Base-by-base conservation (phyloP, 1,140 invertebrate species). In the Drosophila aff. region DNA sequence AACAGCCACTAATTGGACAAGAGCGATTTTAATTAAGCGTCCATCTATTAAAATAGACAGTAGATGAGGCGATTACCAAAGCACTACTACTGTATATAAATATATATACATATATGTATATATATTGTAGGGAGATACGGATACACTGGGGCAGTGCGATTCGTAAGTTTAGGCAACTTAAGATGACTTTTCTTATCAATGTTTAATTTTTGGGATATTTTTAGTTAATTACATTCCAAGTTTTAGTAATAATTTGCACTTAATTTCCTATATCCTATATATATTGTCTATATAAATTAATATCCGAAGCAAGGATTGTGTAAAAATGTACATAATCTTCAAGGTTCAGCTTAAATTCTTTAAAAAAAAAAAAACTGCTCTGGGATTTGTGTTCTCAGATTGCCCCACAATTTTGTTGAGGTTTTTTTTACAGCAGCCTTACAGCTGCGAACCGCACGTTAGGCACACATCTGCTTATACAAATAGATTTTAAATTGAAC, bases 11-110 rank as follows among this genome's bases (percentile, higher is more conserved):
- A 81, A 81, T 81, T 81, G 64, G 62, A 75, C 64, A 46, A 59
- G 62, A 80, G 64, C 63, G 69, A 47, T 80, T 75, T 55, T 81
- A 81, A 81, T 81, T 81, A 71, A 63, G 55, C 72, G 58, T 33
- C 58, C 43, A 76, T 65, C 50, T 76, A 76, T 69, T 80, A 52
- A 64, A 80, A 80, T 75, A 79, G 69, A 41, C 64, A 62, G 65
- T 53, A 55, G 46, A 61, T 61, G 65, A 60, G 59, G 40, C 46
- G 46, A 50, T 73, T 69, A 49, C 66, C 47, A 69, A 38, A 57
- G 21, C 50, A 61, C 41, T 21, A 31, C 21, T 3, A 23, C 21
- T 40, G 23, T 55, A 8, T 31, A 31, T 31, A 31, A 7, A 31
- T 55, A 8, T 8, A 33, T 13, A 10, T 16, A 13, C 2, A 18